Base-by-base conservation (phyloP, 2,113 vertebrate species). In the Acanthisitta chloris region DNA sequence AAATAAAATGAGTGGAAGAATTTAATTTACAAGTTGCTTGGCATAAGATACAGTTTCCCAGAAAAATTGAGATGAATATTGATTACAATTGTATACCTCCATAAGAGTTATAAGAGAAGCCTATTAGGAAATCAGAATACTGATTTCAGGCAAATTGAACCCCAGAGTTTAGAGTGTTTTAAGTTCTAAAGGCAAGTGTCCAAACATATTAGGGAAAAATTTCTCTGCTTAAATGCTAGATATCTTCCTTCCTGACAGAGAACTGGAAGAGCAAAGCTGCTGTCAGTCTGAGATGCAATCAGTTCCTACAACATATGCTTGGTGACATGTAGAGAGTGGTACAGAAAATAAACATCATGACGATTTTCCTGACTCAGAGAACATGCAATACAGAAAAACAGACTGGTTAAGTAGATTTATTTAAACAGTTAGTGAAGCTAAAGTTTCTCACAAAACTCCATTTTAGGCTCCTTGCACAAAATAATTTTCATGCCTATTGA, bases 241-340 rank as follows among this genome's bases (percentile, higher is more conserved):
- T 82, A 6, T 80, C 62, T 93, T 88, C 67, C 54, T 90, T 65
- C 1, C 0, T 90, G 85, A 70, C 66, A 88, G 88, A 72, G 66
- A 96, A 36, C 54, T 85, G 92, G 76, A 83, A 61, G 33, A 80
- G 94, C 66, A 90, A 74, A 88, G 90, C 92, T 92, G 70, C 90
- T 95, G 90, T 95, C 92, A 94, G 74, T 85, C 66, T 82, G 74
- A 95, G 86, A 82, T 61, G 88, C 62, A 80, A 17, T 65, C 62
- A 57, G 52, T 71, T 82, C 62, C 52, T 90, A 28, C 54, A 90
- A 12, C 90, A 86, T 95, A 94, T 90, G 94, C 29, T 92, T 62
- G 54, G 36, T 88, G 95, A 85, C 94, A 72, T 61, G 49, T 45
- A 76, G 70, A 73, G 52, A 82, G 74, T 13, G 7, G 74, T 42